Percentiles rank a stretch among this genome's conserved stretches.
Conservation (phyloP, 2,113 vertebrate species). For the Xyliphius kryptos region DNA sequence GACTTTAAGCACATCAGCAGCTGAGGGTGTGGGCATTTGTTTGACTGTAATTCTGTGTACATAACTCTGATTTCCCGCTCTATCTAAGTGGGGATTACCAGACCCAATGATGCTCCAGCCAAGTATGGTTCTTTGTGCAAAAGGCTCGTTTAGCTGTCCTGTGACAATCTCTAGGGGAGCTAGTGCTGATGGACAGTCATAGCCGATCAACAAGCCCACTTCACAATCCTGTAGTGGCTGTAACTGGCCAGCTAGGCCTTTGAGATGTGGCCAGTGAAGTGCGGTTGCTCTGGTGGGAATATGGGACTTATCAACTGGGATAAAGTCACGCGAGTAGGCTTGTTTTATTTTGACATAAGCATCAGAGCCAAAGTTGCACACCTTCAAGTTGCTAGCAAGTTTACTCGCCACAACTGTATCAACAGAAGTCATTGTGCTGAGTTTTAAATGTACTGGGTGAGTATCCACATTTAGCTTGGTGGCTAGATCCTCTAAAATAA, state of each 20-base stretch:
- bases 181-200: constrained; percentile 24
- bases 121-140: constrained; percentile 27
- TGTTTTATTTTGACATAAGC: constrained; percentile 1
- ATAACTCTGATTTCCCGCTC: constrained; percentile 32
- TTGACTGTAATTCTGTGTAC: constrained; percentile 21
- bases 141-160: constrained; percentile 22
- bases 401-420: constrained; percentile 23
- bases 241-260: constrained; percentile 29
- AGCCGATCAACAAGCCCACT: constrained; percentile 32
- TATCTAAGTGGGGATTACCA: constrained; percentile 35
- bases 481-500: constrained; percentile 24
- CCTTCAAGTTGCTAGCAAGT: constrained; percentile 13
- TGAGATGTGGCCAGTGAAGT: constrained; percentile 30
- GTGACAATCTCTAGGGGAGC: constrained; percentile 19
- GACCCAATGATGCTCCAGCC: constrained; percentile 32
- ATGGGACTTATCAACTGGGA: constrained; percentile 29
- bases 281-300: constrained; percentile 30
- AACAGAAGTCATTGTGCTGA: constrained; percentile 34
- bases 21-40: constrained; percentile 25
- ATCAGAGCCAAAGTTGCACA: constrained; percentile 8
- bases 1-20: too few relatives aligned
- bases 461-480: neutral
- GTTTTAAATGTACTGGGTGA: constrained; percentile 21
- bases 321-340: constrained; percentile 34
- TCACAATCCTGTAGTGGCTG: constrained; percentile 28